Conservation (phyloP, 2,888 invertebrate genomes). For the Xestia xanthographa region DNA sequence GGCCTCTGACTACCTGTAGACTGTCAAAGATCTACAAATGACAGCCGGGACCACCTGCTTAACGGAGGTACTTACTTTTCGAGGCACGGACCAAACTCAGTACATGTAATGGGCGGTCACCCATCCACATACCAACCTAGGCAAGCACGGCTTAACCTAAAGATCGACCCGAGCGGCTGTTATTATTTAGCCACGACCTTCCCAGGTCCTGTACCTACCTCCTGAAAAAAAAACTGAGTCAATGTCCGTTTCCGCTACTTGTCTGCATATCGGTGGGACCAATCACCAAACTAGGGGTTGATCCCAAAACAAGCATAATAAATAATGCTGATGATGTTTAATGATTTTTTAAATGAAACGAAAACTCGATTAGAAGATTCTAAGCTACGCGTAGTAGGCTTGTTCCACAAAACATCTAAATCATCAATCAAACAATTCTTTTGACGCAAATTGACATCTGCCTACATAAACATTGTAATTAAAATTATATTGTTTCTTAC, state of each 20-base stretch:
- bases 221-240: not conserved
- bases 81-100: too few relatives aligned
- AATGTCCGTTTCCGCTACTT: not conserved
- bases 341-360: not conserved
- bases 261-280: not conserved
- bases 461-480: slow-evolving; percentile 51
- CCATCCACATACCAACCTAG: too few relatives aligned
- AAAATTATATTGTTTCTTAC: slow-evolving; percentile 53
- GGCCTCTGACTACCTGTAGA: too few relatives aligned
- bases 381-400: not conserved
- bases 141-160: too few relatives aligned
- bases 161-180: too few relatives aligned
- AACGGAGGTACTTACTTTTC: too few relatives aligned
- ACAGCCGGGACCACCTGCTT: too few relatives aligned
- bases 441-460: slow-evolving; percentile 48
- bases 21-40: too few relatives aligned
- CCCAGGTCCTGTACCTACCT: not conserved
- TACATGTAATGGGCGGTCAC: too few relatives aligned
- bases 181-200: too few relatives aligned
- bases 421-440: slow-evolving; percentile 50
- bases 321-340: not conserved
- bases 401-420: slow-evolving; percentile 3
- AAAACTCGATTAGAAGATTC: not conserved
- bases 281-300: too few relatives aligned
- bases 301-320: not conserved